Base-by-base conservation (phyloP, 1,140 invertebrate genomes). In the Calycopis cecrops region DNA sequence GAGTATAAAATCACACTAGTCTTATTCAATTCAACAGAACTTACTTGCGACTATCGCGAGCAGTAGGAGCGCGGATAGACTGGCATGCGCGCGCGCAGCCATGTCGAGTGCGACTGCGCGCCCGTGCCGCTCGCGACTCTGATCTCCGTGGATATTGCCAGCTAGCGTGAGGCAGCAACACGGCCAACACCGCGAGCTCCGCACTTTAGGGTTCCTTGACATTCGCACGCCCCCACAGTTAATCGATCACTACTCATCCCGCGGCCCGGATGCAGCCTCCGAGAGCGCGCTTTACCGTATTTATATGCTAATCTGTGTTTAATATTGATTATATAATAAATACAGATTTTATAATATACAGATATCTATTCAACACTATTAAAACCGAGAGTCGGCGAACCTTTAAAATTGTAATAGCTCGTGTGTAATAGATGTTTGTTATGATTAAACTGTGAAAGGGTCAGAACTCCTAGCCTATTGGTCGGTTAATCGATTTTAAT, bases 191-290 rank as follows among this genome's bases (percentile, higher is more conserved):
- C 2, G 2, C 6, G 21, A 33, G 38, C 49, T 42, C 54, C 40
- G 48, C 49, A 48, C 55, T 16, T 58, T 61, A 71, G 79, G 72
- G 81, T 82, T 85, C 81, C 79, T 85, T 85, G 82, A 85, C 82
- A 85, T 85, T 85, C 79, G 82, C 75, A 69, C 75, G 75, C 73
- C 71, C 72, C 71, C 67, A 65, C 64, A 53, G 79, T 75, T 77
- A 80, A 71, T 69, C 60, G 76, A 80, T 82, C 79, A 73, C 76
- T 79, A 44, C 40, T 16, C 17, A 16, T 44, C 71, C 69, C 66
- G 61, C 69, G 74, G 79, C 79, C 82, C 79, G 82, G 82, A 85
- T 85, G 79, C 79, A 77, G 78, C 78, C 79, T 77, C 71, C 69
- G 67, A 71, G 14, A 44, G 14, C 9, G 40, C 40, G 40, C 40